Evolutionary conservation across 2,888 invertebrate genomes (phyloP).

Genomic region (Troides aeacus): DNA sequence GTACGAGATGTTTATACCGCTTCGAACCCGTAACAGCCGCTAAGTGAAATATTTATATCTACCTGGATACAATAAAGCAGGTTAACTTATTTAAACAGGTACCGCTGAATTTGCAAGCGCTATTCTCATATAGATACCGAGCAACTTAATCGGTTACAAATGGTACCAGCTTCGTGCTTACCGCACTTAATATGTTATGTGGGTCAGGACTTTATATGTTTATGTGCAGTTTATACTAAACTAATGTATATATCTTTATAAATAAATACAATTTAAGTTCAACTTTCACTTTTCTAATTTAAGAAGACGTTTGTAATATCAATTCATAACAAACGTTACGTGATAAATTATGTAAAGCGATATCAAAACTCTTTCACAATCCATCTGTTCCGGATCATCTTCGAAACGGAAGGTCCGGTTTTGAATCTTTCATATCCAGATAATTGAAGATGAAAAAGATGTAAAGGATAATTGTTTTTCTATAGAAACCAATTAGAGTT

Average conservation of each 20-base stretch:
- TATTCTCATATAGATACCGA: conserved; percentile 19
- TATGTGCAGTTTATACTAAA: background rate
- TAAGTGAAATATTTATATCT: conserved; percentile 35
- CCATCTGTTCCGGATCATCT: too few relatives aligned
- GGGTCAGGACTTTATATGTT: conserved; percentile 18
- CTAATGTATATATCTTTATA: conserved; percentile 7
- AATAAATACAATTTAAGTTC: background rate
- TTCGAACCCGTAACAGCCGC: conserved; percentile 27
- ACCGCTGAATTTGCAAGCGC: conserved; percentile 28
- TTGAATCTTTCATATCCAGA: too few relatives aligned
- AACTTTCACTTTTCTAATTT: too few relatives aligned
- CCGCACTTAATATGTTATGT: conserved; percentile 12
- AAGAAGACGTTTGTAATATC: too few relatives aligned
- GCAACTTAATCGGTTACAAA: conserved; percentile 30
- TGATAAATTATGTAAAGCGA: too few relatives aligned
- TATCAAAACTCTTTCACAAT: too few relatives aligned
- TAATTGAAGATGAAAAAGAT: too few relatives aligned
- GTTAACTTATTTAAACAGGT: conserved; percentile 32
- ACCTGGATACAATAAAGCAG: conserved; percentile 33
- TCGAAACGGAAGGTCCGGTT: too few relatives aligned
- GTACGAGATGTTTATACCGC: conserved; percentile 32
- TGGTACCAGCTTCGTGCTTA: conserved; percentile 15
- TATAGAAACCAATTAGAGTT: too few relatives aligned
- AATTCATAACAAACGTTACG: too few relatives aligned
- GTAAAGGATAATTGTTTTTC: too few relatives aligned